These are phyloP conservation scores for Emydoidea blandingii DNA, from an alignment of 2,797 vertebrate species.

Conservation along the genomic window DNA sequence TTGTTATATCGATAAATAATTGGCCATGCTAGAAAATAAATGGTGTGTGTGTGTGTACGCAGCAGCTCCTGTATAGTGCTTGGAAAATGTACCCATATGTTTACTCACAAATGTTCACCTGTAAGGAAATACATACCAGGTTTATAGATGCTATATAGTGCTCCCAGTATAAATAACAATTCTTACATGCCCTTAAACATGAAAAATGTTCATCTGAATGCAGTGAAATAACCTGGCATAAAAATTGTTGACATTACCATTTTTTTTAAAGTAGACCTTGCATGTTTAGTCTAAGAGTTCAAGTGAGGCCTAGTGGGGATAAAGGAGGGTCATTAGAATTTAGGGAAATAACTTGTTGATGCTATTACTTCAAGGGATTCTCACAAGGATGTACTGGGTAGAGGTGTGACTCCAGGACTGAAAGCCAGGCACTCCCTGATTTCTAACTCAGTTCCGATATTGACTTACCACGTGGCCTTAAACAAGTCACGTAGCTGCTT, in stretches of 20 bases:
- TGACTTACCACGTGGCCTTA: constrained; percentile 16
- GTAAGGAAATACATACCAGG: constrained; percentile 72
- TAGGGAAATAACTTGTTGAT: background rate
- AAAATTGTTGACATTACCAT: constrained; percentile 27
- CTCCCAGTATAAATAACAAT: constrained; percentile 72
- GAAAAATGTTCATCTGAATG: constrained; percentile 72
- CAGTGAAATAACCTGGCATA: constrained; percentile 26
- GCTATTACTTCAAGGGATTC: background rate
- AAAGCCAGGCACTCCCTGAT: background rate
- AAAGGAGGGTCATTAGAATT: background rate
- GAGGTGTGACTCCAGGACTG: background rate
- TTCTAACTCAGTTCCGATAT: background rate
- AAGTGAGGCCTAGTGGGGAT: background rate
- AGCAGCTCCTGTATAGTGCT: constrained; percentile 53
- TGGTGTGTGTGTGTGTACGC: background rate
- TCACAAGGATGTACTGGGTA: background rate
- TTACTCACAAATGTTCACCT: constrained; percentile 74
- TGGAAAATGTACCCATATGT: constrained; percentile 74
- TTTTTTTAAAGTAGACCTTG: constrained; percentile 46
- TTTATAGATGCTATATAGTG: constrained; percentile 71
- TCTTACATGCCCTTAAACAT: constrained; percentile 67
- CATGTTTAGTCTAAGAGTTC: background rate
- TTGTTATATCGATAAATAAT: constrained; percentile 82
- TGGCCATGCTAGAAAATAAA: constrained; percentile 79
- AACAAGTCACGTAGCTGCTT: constrained; percentile 57